These are phyloP conservation scores for Elysia crispata DNA, from an alignment of 2,888 invertebrate species.

Conservation along the genomic window DNA sequence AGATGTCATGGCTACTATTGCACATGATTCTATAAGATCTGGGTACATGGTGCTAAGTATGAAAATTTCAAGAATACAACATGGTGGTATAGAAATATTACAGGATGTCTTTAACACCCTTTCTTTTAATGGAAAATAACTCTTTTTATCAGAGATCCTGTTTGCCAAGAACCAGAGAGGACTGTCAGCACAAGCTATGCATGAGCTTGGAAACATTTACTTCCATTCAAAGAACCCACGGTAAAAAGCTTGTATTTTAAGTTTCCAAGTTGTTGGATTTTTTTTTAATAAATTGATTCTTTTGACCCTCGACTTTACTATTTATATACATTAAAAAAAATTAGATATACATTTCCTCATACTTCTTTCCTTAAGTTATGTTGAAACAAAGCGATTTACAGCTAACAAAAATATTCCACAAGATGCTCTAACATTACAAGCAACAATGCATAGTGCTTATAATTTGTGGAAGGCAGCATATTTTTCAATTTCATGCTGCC, in stretches of 20 bases:
- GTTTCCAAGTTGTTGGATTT: neutral
- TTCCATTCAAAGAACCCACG: conserved; percentile 71
- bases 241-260: conserved; percentile 53
- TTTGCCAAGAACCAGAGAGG: conserved; percentile 72
- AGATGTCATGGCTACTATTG: neutral
- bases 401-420: no score
- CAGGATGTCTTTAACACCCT: neutral
- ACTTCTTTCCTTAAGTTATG: no score
- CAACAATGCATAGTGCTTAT: no score
- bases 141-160: conserved; percentile 35
- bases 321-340: no score
- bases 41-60: no score
- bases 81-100: neutral
- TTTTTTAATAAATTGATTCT: neutral
- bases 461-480: no score
- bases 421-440: no score
- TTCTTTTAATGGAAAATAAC: neutral
- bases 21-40: no score
- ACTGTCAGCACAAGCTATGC: conserved; percentile 75
- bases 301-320: neutral
- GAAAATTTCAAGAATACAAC: neutral
- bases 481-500: no score
- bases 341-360: no score
- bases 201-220: conserved; percentile 75
- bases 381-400: no score